Evolutionary conservation across 2,888 invertebrate genomes (phyloP), one percentile per base, ranked within the genome.

Genomic region (Heliconius ethilla): DNA sequence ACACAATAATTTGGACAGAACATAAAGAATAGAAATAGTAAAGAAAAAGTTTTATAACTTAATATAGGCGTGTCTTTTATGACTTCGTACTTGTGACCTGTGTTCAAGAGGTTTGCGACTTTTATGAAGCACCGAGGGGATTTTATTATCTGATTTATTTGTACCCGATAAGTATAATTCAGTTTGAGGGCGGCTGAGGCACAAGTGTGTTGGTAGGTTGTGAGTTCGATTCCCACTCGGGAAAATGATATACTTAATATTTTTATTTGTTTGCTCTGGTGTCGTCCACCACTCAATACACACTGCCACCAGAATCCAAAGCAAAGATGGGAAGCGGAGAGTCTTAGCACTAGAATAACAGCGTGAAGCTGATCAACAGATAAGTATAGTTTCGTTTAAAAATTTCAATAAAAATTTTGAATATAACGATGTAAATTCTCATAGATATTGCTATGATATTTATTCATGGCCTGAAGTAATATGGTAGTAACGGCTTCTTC

Each of bases 21-120:
- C 51, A 72, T 59, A 74, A 22, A 74, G 40, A 74, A 74, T 65
- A 74, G 18, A 45, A 27, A 29, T 63, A 74, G 74, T 29, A 63
- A 45, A 72, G 55, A 72, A 59, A 72, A 72, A 74, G 62, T 74
- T 74, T 40, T 40, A 45, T 74, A 74, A 74, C 63, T 74, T 40
- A 45, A 74, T 63, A 25, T 40, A 29, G 40, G 74, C 40, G 40
- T 63, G 40, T 10, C 63, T 74, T 74, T 74, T 62, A 74, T 74
- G 74, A 63, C 37, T 6, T 27, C 33, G 22, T 74, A 74, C 63
- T 27, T 27, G 63, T 62, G 62, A 74, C 74, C 74, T 40, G 62
- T 45, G 63, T 63, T 74, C 40, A 45, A 74, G 11, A 45, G 40
- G 29, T 27, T 40, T 63, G 63, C 22, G 62, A 45, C 25, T 74